Evolutionary conservation across 2,797 vertebrate species (phyloP).

Genomic region (Naso thynnoides): DNA sequence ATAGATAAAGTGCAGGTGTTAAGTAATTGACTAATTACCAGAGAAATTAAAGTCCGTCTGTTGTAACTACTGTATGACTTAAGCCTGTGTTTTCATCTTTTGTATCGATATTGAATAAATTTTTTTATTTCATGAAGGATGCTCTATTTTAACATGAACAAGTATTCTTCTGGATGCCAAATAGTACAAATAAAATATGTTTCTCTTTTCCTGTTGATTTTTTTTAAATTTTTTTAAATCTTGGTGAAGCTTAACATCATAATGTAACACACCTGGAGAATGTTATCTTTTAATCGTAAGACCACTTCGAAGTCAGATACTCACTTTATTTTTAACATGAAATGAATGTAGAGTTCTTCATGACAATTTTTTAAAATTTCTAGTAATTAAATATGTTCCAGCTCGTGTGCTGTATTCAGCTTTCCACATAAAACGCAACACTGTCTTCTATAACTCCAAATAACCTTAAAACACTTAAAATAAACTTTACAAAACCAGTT

Average conservation of each 20-base stretch:
- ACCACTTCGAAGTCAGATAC: too few species aligned
- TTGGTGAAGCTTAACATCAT: background rate
- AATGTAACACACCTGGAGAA: background rate
- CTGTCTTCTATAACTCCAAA: too few species aligned
- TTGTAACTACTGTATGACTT: background rate
- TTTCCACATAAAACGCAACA: too few species aligned
- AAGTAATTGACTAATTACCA: background rate
- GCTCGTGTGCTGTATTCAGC: too few species aligned
- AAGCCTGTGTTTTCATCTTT: slow-evolving; percentile 24
- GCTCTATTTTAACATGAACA: slow-evolving; percentile 64
- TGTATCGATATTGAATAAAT: slow-evolving; percentile 21
- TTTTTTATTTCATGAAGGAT: slow-evolving; percentile 46
- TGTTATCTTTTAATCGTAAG: too few species aligned
- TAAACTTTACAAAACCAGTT: too few species aligned
- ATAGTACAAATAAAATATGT: slow-evolving; percentile 35
- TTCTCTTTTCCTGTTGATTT: slow-evolving; percentile 24
- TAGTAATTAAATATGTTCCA: too few species aligned
- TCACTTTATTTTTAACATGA: too few species aligned
- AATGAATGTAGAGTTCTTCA: too few species aligned
- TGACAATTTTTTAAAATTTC: too few species aligned
- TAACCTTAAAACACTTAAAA: too few species aligned
- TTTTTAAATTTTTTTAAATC: background rate
- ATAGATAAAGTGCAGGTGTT: background rate
- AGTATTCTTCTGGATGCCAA: slow-evolving; percentile 50
- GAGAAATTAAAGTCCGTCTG: background rate